phyloP scores from a whole-genome alignment of 2,888 invertebrate species.

The Iselma pallidipennis region DNA sequence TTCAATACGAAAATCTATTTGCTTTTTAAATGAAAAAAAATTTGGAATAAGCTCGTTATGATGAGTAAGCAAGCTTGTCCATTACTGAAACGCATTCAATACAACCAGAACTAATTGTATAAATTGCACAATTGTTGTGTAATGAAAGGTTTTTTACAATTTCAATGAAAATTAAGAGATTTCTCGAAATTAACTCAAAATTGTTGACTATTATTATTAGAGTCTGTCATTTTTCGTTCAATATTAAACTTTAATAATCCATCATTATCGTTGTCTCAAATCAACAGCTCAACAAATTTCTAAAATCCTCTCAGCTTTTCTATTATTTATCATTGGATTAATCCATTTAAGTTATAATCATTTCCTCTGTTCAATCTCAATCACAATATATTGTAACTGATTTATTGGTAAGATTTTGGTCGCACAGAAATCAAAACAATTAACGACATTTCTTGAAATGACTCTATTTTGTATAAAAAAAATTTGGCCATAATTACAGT shows the following conservation, averaged over 20 bases:
- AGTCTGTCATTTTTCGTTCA: constrained; percentile 5
- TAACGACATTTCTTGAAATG: no score
- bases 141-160: not conserved
- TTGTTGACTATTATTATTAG: not conserved
- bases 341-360: constrained; percentile 20
- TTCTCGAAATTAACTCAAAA: not conserved
- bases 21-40: no score
- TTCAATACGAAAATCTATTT: no score
- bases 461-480: no score
- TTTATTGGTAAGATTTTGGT: no score
- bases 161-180: not conserved
- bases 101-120: not conserved
- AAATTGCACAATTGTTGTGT: not conserved
- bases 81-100: not conserved
- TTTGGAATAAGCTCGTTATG: no score
- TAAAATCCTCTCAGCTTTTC: constrained; percentile 14
- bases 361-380: constrained; percentile 17
- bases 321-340: constrained; percentile 20
- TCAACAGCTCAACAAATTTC: constrained; percentile 15
- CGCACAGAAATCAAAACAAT: no score
- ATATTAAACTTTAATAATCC: constrained; percentile 6
- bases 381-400: no score
- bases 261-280: constrained; percentile 12
- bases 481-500: not conserved
- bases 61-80: no score